These are phyloP conservation scores for Dasyurus viverrinus DNA, from an alignment of 2,113 vertebrate genomes.

Conservation along the genomic window DNA sequence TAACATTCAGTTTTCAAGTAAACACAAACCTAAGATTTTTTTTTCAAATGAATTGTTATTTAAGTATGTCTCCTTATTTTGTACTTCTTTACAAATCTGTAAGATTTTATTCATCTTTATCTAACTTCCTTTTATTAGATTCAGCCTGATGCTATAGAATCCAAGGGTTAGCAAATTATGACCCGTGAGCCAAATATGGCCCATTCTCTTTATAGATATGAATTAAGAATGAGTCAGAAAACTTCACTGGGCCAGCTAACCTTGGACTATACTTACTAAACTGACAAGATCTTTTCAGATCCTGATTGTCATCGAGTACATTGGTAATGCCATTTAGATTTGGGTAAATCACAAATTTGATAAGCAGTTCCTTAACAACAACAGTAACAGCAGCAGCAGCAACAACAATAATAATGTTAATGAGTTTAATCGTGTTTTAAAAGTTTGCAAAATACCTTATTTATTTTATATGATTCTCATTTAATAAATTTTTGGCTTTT, in stretches of 20 bases:
- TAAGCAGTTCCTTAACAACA: neutral
- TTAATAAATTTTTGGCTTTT: neutral
- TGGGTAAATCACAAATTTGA: neutral
- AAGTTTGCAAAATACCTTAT: neutral
- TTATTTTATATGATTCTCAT: neutral
- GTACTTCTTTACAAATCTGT: neutral
- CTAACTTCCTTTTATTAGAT: neutral
- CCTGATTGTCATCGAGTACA: neutral
- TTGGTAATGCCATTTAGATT: neutral
- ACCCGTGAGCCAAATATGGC: neutral
- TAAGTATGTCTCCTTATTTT: neutral
- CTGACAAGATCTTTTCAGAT: neutral
- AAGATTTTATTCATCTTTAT: neutral
- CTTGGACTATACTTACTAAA: too few species aligned
- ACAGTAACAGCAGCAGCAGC: neutral
- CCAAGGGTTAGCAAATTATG: neutral
- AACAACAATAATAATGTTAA: too few species aligned
- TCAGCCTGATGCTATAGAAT: neutral
- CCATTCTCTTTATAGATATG: neutral
- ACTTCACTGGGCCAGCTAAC: neutral
- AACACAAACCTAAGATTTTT: neutral
- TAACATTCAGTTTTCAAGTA: neutral
- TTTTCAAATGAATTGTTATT: neutral
- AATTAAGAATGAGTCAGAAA: neutral
- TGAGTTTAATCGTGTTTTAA: neutral